Conservation (phyloP, 2,113 vertebrate genomes). For the Protobothrops flavoviridis region DNA sequence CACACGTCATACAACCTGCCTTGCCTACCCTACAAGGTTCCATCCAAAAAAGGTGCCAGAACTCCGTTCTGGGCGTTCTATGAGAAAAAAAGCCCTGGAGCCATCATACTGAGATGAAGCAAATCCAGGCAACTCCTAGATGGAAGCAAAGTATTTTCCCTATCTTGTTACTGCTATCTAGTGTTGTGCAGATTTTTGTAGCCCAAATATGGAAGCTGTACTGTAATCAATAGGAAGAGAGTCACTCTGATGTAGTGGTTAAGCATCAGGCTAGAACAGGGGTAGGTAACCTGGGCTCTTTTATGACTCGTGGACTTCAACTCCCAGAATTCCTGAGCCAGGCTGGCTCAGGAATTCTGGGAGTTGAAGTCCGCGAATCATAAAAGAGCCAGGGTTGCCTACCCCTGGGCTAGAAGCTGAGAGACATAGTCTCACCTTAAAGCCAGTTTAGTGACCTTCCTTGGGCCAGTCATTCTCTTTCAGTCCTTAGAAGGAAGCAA, state of each 20-base stretch:
- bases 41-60: too few species aligned
- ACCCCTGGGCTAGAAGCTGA: too few species aligned
- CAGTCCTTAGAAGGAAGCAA: background rate
- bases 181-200: background rate
- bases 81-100: background rate
- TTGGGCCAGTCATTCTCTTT: background rate
- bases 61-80: too few species aligned
- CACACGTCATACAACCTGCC: too few species aligned
- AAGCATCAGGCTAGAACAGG: background rate
- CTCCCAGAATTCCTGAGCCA: too few species aligned
- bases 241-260: background rate
- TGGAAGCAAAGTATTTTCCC: background rate
- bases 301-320: too few species aligned
- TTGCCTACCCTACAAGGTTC: too few species aligned
- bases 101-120: background rate
- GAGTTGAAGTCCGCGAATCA: too few species aligned
- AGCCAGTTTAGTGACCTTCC: background rate
- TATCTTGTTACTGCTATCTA: background rate
- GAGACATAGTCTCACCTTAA: background rate
- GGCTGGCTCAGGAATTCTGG: too few species aligned
- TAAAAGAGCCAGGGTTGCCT: too few species aligned
- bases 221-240: background rate
- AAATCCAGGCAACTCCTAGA: background rate
- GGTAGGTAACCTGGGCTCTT: too few species aligned
- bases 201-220: background rate